Base-by-base conservation (phyloP, 2,797 vertebrate genomes). In the Helicolenus hilgendorfi region DNA sequence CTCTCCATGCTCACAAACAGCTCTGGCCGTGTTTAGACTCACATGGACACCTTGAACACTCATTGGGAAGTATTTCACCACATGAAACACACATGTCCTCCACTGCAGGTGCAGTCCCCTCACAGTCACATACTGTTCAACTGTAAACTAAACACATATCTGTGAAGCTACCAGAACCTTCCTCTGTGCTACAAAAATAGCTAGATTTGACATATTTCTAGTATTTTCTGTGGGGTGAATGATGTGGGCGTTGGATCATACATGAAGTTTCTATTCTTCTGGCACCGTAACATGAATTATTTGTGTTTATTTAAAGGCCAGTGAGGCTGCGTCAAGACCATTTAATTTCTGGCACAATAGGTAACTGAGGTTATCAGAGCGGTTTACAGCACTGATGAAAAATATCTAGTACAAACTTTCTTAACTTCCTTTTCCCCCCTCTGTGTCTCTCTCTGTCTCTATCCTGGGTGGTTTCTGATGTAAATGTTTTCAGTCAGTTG, bases 401-500 rank as follows among this genome's bases (percentile, higher is more conserved):
- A 31, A 31, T 67, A 29, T 65, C 71, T 10, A 15, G n/a, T 6
- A 1, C 33, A 74, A 74, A 72, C 18, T 75, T 71, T 45, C 15
- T 11, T 3, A 20, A 87, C 76, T 82, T 84, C 70, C 65, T 15
- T 72, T 36, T 31, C 18, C 6, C 31, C 29, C 24, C 41, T 59
- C n/a, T 78, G 33, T 64, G 49, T 75, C 33, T 72, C 70, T 36
- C 88, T 71, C 88, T 81, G 41, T 87, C 81, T 92, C 86, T 85
- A 85, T 94, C 96, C 98, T 98, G 98, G 98, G 98, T 98, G 98
- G 98, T 98, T 97, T 98, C 98, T 98, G 98, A 99, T 98, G 98
- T 98, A 99, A 98, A 98, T 98, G 98, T 98, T 98, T 98, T 97
- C 97, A 99, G 98, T 99, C 99, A 99, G 98, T 99, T 98, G 98